Evolutionary conservation across 2,113 vertebrate genomes (phyloP), one percentile per base, ranked within the genome.

Genomic region (Taxidea taxus): DNA sequence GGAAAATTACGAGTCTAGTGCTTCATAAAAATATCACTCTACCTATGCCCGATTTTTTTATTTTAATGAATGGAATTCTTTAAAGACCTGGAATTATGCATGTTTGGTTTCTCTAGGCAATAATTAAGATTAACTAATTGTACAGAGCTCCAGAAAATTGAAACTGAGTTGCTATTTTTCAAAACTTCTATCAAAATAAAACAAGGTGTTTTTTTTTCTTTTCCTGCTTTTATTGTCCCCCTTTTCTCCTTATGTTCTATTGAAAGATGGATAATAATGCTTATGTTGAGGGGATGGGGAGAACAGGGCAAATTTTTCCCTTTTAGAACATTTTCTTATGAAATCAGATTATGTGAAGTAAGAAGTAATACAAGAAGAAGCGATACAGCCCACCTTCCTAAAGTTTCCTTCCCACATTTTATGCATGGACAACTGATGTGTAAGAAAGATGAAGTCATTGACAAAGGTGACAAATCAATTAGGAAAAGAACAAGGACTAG

Each of bases 11-110:
- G 97, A 81, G 78, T 31, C 56, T 58, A 60, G 23, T 72, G 90
- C 80, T 97, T 95, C 34, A 2, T 87, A 64, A 98, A 97, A 97
- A 95, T 84, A 80, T 89, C 20, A 7, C 91, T 89, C 87, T 91
- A 84, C 88, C 89, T 92, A 81, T 7, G 23, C 34, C 64, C 4
- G n/a, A 15, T 34, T 96, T 56, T 27, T 96, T 95, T 87, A 84
- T 95, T 95, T 92, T 94, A 98, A 95, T 95, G 91, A 98, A 96
- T 94, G 74, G 23, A 39, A 91, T 93, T 90, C 72, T 92, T 96
- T 94, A 37, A 94, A 97, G 72, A 23, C 58, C 85, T n/a, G 42
- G 47, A 92, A 83, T 82, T 75, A 0, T n/a, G 13, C 34, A 9
- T 54, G 10, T 49, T 87, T 93, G 42, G 18, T 68, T 87, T 93